Evolutionary conservation across 2,888 invertebrate genomes (phyloP), one percentile per base, ranked within the genome.

Genomic region (Lepetodrilus schrolli): DNA sequence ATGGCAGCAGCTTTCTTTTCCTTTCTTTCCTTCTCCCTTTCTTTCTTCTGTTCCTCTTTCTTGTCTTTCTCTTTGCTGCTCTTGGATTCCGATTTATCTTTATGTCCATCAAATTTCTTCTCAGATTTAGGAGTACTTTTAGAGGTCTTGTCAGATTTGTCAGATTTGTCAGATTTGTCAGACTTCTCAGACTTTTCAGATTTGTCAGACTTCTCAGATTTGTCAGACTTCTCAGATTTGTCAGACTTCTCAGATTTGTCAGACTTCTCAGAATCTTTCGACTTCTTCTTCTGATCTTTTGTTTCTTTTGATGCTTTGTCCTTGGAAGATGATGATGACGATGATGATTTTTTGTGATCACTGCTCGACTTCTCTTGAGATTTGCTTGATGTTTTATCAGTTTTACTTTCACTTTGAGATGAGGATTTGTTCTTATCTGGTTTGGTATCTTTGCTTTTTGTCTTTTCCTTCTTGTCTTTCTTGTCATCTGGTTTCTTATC

Each of bases 11-110:
- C 58, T 34, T 58, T 58, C 49, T 69, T 73, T 37, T 81, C 78
- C n/a, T 75, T 77, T 51, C 79, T 80, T 37, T 78, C 70, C 70
- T 71, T 76, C 37, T 78, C 80, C 71, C 78, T 79, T 34, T 78
- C 74, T 48, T 76, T 76, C 13, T 70, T 73, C 48, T 80, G 74
- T 71, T 76, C 73, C 4, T 73, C 68, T 50, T 81, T 78, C 17
- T 80, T 76, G 30, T 74, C 74, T 13, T 74, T 78, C 30, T 80
- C 82, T 69, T 80, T 81, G 38, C 78, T 79, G 48, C 80, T 82
- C 73, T 78, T 73, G 7, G 49, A 17, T 48, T 69, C 77, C 43
- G 78, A 75, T 17, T 73, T 72, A 8, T 66, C 70, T 21, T 78
- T 78, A 23, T 80, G 74, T 70, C 76, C 75, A 34, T 76, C 76